Percentiles rank a stretch among this genome's conserved stretches.
Conservation (phyloP, 2,888 invertebrate species). For the Choristoneura rosaceana region DNA sequence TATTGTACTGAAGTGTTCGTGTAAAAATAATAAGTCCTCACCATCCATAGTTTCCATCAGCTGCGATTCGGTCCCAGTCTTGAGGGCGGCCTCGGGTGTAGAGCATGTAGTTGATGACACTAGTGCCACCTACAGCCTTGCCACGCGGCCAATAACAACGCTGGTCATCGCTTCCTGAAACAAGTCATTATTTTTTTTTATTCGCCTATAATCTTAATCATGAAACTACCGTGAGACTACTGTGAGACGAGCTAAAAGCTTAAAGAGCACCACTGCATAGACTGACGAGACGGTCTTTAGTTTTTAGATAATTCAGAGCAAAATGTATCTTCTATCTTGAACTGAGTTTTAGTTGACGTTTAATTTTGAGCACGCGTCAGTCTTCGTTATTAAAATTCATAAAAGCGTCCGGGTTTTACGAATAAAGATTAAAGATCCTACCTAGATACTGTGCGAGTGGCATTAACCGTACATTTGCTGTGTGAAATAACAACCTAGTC, state of each 20-base stretch:
- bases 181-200: no score
- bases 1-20: no score
- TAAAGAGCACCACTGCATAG: no score
- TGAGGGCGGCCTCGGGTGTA: conserved; percentile 91
- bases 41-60: conserved; percentile 90
- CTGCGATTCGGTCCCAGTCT: conserved; percentile 90
- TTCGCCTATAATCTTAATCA: no score
- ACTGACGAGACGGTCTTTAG: background rate
- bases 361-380: conserved; percentile 6
- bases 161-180: conserved; percentile 74
- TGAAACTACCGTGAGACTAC: no score
- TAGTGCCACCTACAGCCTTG: conserved; percentile 92
- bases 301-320: background rate
- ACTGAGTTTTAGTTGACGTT: background rate
- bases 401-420: conserved; percentile 8
- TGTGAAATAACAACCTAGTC: background rate
- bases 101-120: conserved; percentile 93
- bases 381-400: conserved; percentile 11
- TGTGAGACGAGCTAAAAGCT: no score
- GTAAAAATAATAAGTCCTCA: conserved; percentile 48
- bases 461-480: background rate
- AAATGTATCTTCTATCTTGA: background rate
- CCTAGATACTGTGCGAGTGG: background rate
- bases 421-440: conserved; percentile 4
- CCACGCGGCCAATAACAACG: conserved; percentile 91